A percentile compares a stretch with the other conserved stretches of the same genome.
phyloP scores from a whole-genome alignment of 2,888 invertebrate genomes.

The Drosophila greeni region DNA sequence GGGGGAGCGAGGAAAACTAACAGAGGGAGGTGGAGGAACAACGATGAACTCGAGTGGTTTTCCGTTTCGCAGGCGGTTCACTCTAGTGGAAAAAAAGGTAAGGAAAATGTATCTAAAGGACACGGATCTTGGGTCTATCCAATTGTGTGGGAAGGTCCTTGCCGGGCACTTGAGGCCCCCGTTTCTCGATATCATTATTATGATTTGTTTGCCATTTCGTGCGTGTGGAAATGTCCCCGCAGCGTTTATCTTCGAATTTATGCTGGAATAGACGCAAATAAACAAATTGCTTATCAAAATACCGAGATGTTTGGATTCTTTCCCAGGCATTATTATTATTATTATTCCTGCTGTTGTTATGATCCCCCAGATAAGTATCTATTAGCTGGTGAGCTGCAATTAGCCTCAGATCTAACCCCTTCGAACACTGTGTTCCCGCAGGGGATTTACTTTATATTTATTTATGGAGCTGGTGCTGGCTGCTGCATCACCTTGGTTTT shows the following conservation, averaged over 20 bases:
- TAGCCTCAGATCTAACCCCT: slow-evolving; percentile 47
- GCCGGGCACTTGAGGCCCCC: slow-evolving; percentile 43
- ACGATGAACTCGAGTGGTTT: slow-evolving; percentile 43
- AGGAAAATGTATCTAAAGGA: slow-evolving; percentile 54
- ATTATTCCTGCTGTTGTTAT: slow-evolving; percentile 38
- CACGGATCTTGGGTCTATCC: slow-evolving; percentile 23
- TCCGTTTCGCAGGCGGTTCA: slow-evolving; percentile 64
- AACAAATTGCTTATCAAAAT: slow-evolving; percentile 61
- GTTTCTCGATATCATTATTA: slow-evolving; percentile 59
- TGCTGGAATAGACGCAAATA: slow-evolving; percentile 61
- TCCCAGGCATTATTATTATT: slow-evolving; percentile 29
- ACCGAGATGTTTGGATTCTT: slow-evolving; percentile 7
- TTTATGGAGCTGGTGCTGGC: slow-evolving; percentile 29
- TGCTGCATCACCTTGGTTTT: slow-evolving; percentile 71
- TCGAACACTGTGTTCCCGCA: slow-evolving; percentile 7
- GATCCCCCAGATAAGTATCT: slow-evolving; percentile 62
- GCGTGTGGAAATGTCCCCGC: slow-evolving; percentile 58
- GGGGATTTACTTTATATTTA: slow-evolving; percentile 11
- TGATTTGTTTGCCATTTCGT: slow-evolving; percentile 66
- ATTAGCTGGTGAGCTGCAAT: slow-evolving; percentile 59
- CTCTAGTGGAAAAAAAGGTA: slow-evolving; percentile 71
- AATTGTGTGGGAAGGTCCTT: slow-evolving; percentile 45
- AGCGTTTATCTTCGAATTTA: slow-evolving; percentile 51
- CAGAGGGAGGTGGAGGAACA: slow-evolving; percentile 8
- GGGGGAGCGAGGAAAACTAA: slow-evolving; percentile 15